phyloP scores from a whole-genome alignment of 1,140 invertebrate species.

The Subanguina moxae region DNA sequence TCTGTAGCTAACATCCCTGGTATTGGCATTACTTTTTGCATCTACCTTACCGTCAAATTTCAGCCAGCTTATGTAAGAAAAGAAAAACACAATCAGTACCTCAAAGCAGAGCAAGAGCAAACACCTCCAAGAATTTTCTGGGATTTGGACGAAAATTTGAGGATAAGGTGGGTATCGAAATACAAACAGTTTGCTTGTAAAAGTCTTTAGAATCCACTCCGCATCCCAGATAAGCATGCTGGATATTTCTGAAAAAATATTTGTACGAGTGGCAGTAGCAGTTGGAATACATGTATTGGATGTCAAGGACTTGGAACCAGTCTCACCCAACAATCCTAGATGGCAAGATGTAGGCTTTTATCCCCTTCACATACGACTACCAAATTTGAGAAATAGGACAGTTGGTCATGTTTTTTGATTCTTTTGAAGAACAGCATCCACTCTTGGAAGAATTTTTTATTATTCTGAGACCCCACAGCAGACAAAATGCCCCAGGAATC shows the following conservation, averaged over 20 bases:
- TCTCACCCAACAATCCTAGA: conserved; percentile 42
- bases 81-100: conserved; percentile 27
- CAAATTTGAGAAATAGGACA: not conserved
- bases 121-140: conserved; percentile 28
- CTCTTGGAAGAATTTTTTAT: no score
- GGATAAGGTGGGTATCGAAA: conserved; percentile 1
- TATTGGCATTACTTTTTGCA: not conserved
- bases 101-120: conserved; percentile 5
- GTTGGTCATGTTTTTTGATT: not conserved
- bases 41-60: conserved; percentile 18
- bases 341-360: conserved; percentile 28
- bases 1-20: no score
- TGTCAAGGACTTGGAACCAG: conserved; percentile 32
- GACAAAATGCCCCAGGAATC: no score
- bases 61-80: conserved; percentile 44
- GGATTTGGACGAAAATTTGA: conserved; percentile 48
- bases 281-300: conserved; percentile 48
- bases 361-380: conserved; percentile 4
- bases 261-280: conserved; percentile 36
- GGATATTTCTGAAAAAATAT: conserved; percentile 38
- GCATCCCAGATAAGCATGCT: conserved; percentile 32
- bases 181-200: no score
- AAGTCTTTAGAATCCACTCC: conserved; percentile 17
- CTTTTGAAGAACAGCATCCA: no score
- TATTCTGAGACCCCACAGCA: no score